Evolutionary conservation across 2,113 vertebrate genomes (phyloP).

Genomic region (Calidris pugnax): DNA sequence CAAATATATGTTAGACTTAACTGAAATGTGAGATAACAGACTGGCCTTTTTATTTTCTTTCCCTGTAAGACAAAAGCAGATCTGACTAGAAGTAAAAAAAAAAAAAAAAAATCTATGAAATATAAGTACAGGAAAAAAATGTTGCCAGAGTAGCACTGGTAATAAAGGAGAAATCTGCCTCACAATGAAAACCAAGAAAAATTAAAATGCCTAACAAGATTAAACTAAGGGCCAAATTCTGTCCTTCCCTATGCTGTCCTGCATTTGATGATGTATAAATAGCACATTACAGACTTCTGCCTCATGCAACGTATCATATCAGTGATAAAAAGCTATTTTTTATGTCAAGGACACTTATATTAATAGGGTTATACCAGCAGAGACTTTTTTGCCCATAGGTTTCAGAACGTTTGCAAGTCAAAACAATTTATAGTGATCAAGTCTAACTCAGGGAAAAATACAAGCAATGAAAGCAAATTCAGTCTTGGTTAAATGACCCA

Average conservation of each 20-base stretch:
- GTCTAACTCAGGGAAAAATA: not conserved
- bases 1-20: slow-evolving; percentile 75
- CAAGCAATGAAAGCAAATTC: not conserved
- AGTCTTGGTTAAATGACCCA: not conserved
- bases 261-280: not conserved
- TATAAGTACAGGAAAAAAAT: slow-evolving; percentile 38
- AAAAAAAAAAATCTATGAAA: slow-evolving; percentile 52
- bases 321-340: not conserved
- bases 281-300: not conserved
- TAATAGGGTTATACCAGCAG: not conserved
- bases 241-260: not conserved
- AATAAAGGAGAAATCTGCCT: not conserved
- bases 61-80: slow-evolving; percentile 51
- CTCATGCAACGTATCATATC: not conserved
- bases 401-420: not conserved
- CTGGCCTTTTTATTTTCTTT: slow-evolving; percentile 46
- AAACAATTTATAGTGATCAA: not conserved
- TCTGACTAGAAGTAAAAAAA: slow-evolving; percentile 55
- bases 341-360: not conserved
- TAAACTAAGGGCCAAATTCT: not conserved
- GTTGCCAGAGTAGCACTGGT: not conserved
- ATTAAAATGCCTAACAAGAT: not conserved
- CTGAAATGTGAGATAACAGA: slow-evolving; percentile 75
- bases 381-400: not conserved
- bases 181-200: not conserved